Conservation (phyloP, 2,888 invertebrate genomes). For the Heteromurus nitidus region DNA sequence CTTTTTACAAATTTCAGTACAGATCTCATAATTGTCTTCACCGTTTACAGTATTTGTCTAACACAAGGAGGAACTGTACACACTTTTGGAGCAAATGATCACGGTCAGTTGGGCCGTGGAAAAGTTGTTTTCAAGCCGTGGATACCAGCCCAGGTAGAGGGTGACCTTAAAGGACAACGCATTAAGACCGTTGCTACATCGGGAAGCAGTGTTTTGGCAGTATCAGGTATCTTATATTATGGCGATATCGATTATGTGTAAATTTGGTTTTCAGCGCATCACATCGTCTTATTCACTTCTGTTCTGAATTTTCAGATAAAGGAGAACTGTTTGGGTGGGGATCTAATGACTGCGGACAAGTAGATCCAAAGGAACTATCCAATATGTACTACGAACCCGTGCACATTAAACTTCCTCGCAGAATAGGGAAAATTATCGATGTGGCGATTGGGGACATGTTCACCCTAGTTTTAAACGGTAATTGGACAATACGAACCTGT, state of each 20-base stretch:
- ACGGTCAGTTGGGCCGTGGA: conserved; percentile 94
- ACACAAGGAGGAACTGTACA: conserved; percentile 88
- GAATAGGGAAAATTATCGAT: conserved; percentile 85
- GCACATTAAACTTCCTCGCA: conserved; percentile 80
- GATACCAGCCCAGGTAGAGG: conserved; percentile 81
- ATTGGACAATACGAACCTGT: too few relatives aligned
- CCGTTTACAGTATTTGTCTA: conserved; percentile 83
- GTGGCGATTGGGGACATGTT: conserved; percentile 91
- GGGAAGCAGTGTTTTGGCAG: conserved; percentile 91
- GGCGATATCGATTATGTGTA: too few relatives aligned
- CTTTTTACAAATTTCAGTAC: not conserved
- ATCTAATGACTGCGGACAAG: conserved; percentile 93
- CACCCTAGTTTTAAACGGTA: conserved; percentile 89
- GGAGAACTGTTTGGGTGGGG: conserved; percentile 98
- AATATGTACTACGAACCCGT: conserved; percentile 84
- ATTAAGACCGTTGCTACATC: conserved; percentile 87
- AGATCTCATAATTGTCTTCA: too few relatives aligned
- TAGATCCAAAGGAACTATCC: conserved; percentile 78
- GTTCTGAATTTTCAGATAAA: conserved; percentile 79
- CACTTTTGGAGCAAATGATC: conserved; percentile 94
- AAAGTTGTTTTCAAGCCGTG: conserved; percentile 79
- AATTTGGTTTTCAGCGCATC: too few relatives aligned
- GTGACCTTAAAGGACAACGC: conserved; percentile 88
- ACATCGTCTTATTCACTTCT: too few relatives aligned
- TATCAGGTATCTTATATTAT: conserved; percentile 87